These are phyloP conservation scores for Thamnophis elegans DNA, from an alignment of 2,797 vertebrate genomes.

Conservation along the genomic window DNA sequence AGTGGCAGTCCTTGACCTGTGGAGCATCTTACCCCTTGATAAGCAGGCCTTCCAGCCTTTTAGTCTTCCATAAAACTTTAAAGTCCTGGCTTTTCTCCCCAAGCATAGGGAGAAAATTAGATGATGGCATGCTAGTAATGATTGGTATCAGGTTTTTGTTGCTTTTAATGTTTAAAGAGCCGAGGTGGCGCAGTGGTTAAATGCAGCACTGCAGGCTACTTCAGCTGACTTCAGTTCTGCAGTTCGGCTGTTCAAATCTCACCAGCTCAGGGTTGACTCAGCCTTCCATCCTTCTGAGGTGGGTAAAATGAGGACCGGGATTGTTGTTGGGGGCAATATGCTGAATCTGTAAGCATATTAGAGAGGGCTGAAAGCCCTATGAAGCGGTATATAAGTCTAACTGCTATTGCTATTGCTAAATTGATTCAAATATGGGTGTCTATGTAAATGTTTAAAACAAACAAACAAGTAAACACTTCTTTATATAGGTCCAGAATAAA, in stretches of 20 bases:
- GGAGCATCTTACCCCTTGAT: not conserved
- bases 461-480: not conserved
- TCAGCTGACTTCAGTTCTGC: no score
- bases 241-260: no score
- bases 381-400: no score
- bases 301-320: no score
- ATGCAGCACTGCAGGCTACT: no score
- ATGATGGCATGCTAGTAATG: not conserved
- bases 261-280: no score
- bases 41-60: not conserved
- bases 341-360: no score
- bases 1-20: not conserved
- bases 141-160: not conserved
- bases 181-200: no score
- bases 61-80: not conserved
- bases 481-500: not conserved
- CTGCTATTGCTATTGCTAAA: no score
- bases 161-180: not conserved
- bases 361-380: no score
- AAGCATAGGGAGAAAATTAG: not conserved
- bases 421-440: not conserved
- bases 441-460: not conserved
- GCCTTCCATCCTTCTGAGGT: no score
- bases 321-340: no score
- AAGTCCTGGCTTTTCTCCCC: not conserved